These are phyloP conservation scores for Psix sp. DNA, from an alignment of 1,140 invertebrate genomes.

Conservation along the genomic window DNA sequence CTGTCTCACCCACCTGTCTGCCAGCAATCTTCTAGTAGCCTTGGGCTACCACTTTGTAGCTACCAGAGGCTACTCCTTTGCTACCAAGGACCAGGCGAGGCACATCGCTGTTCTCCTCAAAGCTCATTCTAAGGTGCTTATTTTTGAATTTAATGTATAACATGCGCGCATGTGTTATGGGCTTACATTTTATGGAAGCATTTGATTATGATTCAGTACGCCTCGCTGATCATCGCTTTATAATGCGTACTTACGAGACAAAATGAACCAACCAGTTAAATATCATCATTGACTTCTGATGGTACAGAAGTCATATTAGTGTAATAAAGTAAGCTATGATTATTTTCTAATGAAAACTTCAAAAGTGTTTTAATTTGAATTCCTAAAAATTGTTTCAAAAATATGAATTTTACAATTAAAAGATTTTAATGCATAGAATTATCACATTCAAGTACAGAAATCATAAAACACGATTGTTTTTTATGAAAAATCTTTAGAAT, in stretches of 20 bases:
- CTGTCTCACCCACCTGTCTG: conserved; percentile 77
- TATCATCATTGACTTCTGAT: conserved; percentile 40
- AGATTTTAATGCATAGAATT: too few relatives aligned
- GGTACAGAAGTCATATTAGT: conserved; percentile 19
- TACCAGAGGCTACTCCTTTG: conserved; percentile 76
- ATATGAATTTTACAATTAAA: too few relatives aligned
- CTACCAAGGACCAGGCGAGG: conserved; percentile 70
- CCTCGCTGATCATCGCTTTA: conserved; percentile 34
- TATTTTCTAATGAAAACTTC: conserved; percentile 19
- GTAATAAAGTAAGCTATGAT: conserved; percentile 22
- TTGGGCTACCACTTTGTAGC: conserved; percentile 76
- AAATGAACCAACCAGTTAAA: conserved; percentile 22
- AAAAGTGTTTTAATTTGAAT: neutral
- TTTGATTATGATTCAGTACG: conserved; percentile 42
- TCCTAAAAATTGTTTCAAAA: too few relatives aligned
- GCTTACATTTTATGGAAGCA: conserved; percentile 42
- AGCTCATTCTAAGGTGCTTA: conserved; percentile 54
- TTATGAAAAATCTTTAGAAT: too few relatives aligned
- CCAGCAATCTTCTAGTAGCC: conserved; percentile 78
- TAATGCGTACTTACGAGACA: conserved; percentile 32
- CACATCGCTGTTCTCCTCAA: conserved; percentile 44
- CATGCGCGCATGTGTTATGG: conserved; percentile 46
- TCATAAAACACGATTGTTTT: too few relatives aligned
- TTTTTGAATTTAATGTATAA: conserved; percentile 59
- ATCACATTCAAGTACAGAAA: too few relatives aligned